These are phyloP conservation scores for Phymatocera aterrima DNA, from an alignment of 2,888 invertebrate genomes.

Conservation along the genomic window DNA sequence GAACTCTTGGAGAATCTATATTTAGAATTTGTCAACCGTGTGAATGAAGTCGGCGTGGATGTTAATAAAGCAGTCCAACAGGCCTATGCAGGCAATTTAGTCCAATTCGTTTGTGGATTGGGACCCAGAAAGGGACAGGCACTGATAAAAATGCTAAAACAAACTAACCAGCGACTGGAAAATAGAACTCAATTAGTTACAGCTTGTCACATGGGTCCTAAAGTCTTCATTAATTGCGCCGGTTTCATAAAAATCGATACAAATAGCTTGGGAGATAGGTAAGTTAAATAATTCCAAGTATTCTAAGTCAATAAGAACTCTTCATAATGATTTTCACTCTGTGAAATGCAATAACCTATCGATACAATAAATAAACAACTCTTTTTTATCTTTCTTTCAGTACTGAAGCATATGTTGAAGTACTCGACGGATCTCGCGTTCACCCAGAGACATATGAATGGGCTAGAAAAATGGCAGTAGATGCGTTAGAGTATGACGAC, in stretches of 20 bases:
- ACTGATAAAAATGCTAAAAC: slow-evolving; percentile 89
- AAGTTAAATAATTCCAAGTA: slow-evolving; percentile 48
- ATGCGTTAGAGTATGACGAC: slow-evolving; percentile 98
- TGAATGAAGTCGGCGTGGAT: slow-evolving; percentile 99
- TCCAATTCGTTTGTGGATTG: slow-evolving; percentile 98
- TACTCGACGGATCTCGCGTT: slow-evolving; percentile 97
- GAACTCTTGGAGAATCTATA: slow-evolving; percentile 90
- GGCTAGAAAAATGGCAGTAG: slow-evolving; percentile 99
- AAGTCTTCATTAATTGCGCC: slow-evolving; percentile 98
- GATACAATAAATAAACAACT: too few species aligned
- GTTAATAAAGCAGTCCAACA: slow-evolving; percentile 95
- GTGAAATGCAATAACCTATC: background rate
- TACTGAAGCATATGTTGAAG: slow-evolving; percentile 96
- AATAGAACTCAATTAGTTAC: slow-evolving; percentile 97
- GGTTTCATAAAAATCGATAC: slow-evolving; percentile 99
- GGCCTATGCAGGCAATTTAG: slow-evolving; percentile 89
- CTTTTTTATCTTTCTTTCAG: slow-evolving; percentile 71
- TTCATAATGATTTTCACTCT: background rate
- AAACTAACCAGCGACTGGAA: slow-evolving; percentile 93
- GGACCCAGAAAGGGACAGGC: slow-evolving; percentile 97
- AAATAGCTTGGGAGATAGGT: slow-evolving; percentile 91
- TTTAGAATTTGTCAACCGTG: slow-evolving; percentile 94
- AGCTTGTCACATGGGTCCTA: slow-evolving; percentile 97
- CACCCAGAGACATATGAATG: slow-evolving; percentile 99
- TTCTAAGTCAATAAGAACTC: too few species aligned